These are phyloP conservation scores for Drosophila quasianomalipes DNA, from an alignment of 2,888 invertebrate species.

Conservation along the genomic window DNA sequence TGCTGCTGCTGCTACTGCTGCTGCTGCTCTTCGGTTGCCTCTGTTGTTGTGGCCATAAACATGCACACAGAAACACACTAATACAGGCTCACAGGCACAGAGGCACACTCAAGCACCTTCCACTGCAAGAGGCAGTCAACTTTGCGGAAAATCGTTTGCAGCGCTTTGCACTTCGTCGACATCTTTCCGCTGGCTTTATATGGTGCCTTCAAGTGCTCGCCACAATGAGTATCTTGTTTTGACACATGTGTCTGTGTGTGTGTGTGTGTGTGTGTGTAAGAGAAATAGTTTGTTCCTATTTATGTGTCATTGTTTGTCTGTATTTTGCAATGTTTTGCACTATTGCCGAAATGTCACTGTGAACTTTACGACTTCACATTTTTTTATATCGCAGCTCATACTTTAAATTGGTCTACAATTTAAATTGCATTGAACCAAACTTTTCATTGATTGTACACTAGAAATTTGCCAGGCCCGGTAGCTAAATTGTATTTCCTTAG, in stretches of 20 bases:
- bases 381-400: slow-evolving; percentile 20
- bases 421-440: background rate
- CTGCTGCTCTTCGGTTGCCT: slow-evolving; percentile 40
- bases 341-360: slow-evolving; percentile 65
- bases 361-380: slow-evolving; percentile 56
- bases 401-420: slow-evolving; percentile 3
- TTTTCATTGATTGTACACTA: background rate
- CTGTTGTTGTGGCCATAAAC: slow-evolving; percentile 71
- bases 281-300: slow-evolving; percentile 7
- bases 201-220: slow-evolving; percentile 50
- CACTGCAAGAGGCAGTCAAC: slow-evolving; percentile 79
- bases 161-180: slow-evolving; percentile 80
- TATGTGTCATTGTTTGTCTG: slow-evolving; percentile 20
- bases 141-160: slow-evolving; percentile 81
- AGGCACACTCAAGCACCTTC: slow-evolving; percentile 70
- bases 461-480: background rate
- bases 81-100: slow-evolving; percentile 46
- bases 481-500: background rate
- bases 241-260: slow-evolving; percentile 9
- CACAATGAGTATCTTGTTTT: slow-evolving; percentile 20
- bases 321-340: slow-evolving; percentile 58
- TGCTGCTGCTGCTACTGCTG: slow-evolving; percentile 22
- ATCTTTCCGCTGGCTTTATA: slow-evolving; percentile 68
- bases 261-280: slow-evolving; percentile 9
- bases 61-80: slow-evolving; percentile 47